Base-by-base conservation (phyloP, 30 jellyfish, hydroid and myxozoan genomes). In the Chrysaora quinquecirrha region DNA sequence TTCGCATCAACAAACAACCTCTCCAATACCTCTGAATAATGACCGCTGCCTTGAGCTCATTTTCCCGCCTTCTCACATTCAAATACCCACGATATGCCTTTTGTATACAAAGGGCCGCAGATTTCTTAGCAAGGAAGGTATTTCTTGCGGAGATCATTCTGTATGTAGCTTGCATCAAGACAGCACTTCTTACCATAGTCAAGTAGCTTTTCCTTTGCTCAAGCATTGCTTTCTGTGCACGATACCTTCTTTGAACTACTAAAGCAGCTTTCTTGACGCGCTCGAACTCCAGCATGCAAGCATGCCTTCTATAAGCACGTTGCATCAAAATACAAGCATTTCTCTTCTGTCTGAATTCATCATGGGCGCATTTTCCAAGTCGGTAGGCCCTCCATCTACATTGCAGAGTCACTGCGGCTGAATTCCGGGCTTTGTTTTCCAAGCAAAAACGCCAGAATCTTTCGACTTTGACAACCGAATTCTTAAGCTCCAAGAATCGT, bases 391-490 rank as follows among this genome's bases (percentile, higher is more conserved):
- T 83, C 94, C 94, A 83, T 3, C 65, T 58, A 43, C 34, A 34
- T 29, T 83, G 94, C 52, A 83, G 34, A 29, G 63, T 18, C 2
- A 35, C 3, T 2, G 94, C 94, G 19, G 94, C 94, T 18, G 32
- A 14, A 0, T 83, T 46, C 10, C 68, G 29, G 18, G 43, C 49
- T 24, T 38, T 58, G 27, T 47, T 28, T 25, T 49, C 79, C 31
- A 81, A 6, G 23, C 29, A 33, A 16, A 19, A 0, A 25, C 95
- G 73, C 38, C 47, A 56, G n/a, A 6, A 20, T 21, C 54, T 48
- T 35, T 58, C 83, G 27, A 84, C 31, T 9, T 56, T 64, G 3
- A 46, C 27, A 14, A 63, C 95, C 1, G 80, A 56, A 16, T 3
- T 31, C 22, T 52, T 12, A 54, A 71, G 21, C 0, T 23, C 64